Percentiles rank a stretch among this genome's conserved stretches.
Conservation (phyloP, 2,113 vertebrate genomes). For the Plotosus lineatus region DNA sequence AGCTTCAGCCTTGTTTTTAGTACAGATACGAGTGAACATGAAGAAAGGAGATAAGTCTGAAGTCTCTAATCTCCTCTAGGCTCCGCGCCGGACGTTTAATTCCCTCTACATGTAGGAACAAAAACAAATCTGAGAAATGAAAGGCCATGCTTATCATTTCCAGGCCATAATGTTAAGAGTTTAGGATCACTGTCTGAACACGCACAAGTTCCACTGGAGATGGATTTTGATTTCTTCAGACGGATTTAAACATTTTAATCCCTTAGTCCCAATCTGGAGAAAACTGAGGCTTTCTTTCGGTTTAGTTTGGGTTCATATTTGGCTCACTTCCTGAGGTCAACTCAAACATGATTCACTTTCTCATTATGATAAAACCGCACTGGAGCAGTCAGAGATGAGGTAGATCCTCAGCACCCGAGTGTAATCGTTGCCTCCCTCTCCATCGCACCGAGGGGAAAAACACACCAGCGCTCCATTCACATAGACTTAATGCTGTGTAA, state of each 20-base stretch:
- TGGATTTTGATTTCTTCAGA: background rate
- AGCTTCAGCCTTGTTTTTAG: background rate
- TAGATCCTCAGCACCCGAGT: background rate
- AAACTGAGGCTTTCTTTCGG: background rate
- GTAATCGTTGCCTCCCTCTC: background rate
- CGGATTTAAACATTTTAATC: background rate
- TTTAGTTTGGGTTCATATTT: background rate
- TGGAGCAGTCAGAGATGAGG: background rate
- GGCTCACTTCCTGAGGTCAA: background rate
- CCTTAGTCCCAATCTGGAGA: background rate
- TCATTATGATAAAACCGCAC: background rate
- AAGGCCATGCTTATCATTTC: background rate
- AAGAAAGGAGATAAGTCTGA: background rate
- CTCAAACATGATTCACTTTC: background rate
- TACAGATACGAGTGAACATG: background rate
- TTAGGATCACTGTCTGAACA: background rate
- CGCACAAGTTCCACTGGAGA: background rate
- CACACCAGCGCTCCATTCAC: background rate
- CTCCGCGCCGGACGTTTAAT: background rate
- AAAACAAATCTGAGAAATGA: constrained; percentile 2
- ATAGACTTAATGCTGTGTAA: background rate
- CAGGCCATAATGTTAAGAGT: constrained; percentile 1
- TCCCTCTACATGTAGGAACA: constrained; percentile 12
- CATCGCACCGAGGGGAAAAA: background rate
- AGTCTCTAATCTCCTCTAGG: background rate